phyloP scores from a whole-genome alignment of 1,140 invertebrate genomes.

The Drosophila bipectinata region DNA sequence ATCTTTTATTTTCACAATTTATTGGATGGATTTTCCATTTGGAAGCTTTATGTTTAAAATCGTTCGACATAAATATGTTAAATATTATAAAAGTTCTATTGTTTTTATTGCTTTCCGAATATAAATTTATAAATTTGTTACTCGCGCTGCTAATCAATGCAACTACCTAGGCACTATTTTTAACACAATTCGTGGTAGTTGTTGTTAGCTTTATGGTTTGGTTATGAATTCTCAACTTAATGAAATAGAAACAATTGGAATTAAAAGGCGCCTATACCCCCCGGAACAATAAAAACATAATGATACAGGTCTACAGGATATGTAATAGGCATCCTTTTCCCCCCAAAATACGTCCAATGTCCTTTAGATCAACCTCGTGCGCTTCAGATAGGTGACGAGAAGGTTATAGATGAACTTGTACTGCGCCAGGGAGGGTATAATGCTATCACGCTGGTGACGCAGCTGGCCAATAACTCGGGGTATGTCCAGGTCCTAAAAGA shows the following conservation, averaged over 20 bases:
- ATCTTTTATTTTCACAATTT: not conserved
- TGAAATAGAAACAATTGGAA: conserved; percentile 24
- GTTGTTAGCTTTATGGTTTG: conserved; percentile 42
- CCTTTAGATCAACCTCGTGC: conserved; percentile 91
- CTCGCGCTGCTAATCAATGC: not conserved
- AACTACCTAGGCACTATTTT: conserved; percentile 56
- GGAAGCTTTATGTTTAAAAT: conserved; percentile 1
- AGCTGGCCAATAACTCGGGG: conserved; percentile 90
- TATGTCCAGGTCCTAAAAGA: conserved; percentile 89
- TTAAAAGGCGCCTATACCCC: not conserved
- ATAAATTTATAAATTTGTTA: conserved; percentile 67
- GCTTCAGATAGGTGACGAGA: conserved; percentile 93
- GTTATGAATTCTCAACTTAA: conserved; percentile 56
- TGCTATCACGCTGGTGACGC: conserved; percentile 92
- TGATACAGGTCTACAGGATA: not conserved
- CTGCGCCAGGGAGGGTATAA: conserved; percentile 94
- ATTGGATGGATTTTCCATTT: conserved; percentile 1
- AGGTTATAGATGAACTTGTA: conserved; percentile 95
- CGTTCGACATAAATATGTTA: conserved; percentile 12
- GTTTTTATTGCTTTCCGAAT: conserved; percentile 63
- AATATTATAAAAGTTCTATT: conserved; percentile 21
- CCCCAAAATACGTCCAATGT: not conserved
- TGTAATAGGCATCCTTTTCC: not conserved
- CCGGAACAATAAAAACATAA: not conserved
- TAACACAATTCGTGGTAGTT: conserved; percentile 52